phyloP scores from a whole-genome alignment of 2,797 vertebrate species.

The Pseudochirops cupreus region DNA sequence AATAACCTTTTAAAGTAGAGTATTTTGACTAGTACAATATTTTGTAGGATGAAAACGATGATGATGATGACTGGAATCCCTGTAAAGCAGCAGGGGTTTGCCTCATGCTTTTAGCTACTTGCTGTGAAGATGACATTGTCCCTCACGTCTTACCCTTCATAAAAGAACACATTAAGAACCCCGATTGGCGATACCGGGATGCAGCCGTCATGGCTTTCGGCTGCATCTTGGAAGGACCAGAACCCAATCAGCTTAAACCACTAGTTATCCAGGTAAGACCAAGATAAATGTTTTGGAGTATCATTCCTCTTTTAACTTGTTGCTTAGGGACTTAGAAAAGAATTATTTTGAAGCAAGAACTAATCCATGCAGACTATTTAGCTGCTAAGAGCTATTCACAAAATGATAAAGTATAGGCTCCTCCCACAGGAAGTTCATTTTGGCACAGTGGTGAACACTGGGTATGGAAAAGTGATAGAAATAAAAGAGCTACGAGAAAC shows the following conservation, averaged over 20 bases:
- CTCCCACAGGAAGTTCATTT: background rate
- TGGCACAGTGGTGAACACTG: background rate
- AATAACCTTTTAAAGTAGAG: constrained; percentile 10
- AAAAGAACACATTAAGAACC: constrained; percentile 97
- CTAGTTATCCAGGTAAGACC: constrained; percentile 91
- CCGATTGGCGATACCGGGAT: constrained; percentile 96
- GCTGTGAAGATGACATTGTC: constrained; percentile 98
- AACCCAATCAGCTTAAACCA: constrained; percentile 97
- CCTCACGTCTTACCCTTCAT: constrained; percentile 98
- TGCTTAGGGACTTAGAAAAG: background rate
- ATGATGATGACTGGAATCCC: constrained; percentile 98
- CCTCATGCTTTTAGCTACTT: constrained; percentile 97
- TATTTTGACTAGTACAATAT: background rate
- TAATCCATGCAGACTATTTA: background rate
- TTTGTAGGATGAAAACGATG: constrained; percentile 95
- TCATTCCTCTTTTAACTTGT: background rate
- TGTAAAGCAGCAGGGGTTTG: constrained; percentile 98
- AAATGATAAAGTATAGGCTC: background rate
- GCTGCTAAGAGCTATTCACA: background rate
- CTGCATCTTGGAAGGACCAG: constrained; percentile 97
- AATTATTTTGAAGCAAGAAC: background rate
- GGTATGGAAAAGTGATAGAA: background rate
- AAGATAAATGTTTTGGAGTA: background rate
- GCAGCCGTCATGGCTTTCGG: constrained; percentile 99
- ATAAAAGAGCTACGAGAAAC: background rate